Evolutionary conservation across 2,113 vertebrate species (phyloP).

Genomic region (Scalopus aquaticus): DNA sequence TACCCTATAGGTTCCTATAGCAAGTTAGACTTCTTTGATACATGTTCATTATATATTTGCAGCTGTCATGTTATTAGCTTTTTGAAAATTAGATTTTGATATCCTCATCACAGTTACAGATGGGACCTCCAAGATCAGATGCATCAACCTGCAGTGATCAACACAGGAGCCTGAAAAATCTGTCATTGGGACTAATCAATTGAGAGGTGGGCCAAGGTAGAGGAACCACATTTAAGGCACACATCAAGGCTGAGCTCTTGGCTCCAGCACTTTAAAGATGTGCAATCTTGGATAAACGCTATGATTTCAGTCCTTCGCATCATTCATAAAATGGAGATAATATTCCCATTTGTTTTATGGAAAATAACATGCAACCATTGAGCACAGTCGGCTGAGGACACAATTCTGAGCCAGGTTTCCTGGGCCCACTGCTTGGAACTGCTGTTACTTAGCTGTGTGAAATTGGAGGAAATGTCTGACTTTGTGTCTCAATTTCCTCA

Average conservation of each 20-base stretch:
- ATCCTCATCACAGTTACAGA: neutral
- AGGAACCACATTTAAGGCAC: neutral
- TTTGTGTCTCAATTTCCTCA: neutral
- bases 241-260: neutral
- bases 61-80: neutral
- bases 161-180: too few species aligned
- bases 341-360: neutral
- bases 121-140: neutral
- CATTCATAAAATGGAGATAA: neutral
- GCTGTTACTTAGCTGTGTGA: neutral
- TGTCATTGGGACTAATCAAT: neutral
- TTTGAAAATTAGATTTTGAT: neutral
- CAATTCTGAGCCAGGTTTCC: neutral
- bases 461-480: neutral
- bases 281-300: too few species aligned
- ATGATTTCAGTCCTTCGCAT: neutral
- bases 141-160: neutral
- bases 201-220: fast-evolving
- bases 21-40: neutral
- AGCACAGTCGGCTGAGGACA: too few species aligned
- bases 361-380: neutral
- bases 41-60: neutral
- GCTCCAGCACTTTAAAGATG: neutral
- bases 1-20: neutral
- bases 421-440: neutral